Base-by-base conservation (phyloP, 2,797 vertebrate genomes). In the Poeciliopsis infans region DNA sequence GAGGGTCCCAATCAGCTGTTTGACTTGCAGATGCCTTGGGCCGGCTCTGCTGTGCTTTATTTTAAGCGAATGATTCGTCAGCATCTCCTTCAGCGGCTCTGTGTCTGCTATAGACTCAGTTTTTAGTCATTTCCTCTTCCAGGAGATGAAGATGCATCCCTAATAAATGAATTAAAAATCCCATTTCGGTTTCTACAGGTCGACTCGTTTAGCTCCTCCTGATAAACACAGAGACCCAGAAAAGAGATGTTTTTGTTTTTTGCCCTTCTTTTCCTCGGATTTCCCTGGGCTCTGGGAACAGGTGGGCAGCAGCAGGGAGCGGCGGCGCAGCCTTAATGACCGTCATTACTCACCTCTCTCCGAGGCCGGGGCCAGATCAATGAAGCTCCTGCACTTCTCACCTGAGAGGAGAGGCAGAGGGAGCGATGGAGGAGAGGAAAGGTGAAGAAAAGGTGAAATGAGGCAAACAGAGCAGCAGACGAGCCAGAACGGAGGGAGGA, bases 301-400 rank as follows among this genome's bases (percentile, higher is more conserved):
- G 91, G 88, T 91, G 90, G 84, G 78, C 73, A 85, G 85, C 77
- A 25, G 87, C 77, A 45, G 87, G 83, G 77, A 81, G 84, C 10
- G 79, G 71, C 70, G n/a, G 59, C 20, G 66, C 49, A 1, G 69
- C 78, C 79, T 45, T 94, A 95, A 95, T 90, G 93, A 92, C 55
- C 13, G 59, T 85, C 94, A 94, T 89, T 79, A 95, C 97, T 97
- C 96, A 99, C 98, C 97, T 96, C 97, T 97, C 92, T 99, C 98
- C 1, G 98, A 99, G 3, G 98, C 98, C 0, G 98, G 98, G 86
- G 98, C 97, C 91, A 99, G 95, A 96, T 99, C 98, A 91, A 99
- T 99, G 95, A 99, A 99, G 94, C 98, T 99, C 92, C 97, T 96
- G 86, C 98, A 99, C 95, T 95, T 98, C 92, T 99, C 98, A 96